Conservation (phyloP, 2,797 vertebrate species). For the Neosilurus hyrtlii region DNA sequence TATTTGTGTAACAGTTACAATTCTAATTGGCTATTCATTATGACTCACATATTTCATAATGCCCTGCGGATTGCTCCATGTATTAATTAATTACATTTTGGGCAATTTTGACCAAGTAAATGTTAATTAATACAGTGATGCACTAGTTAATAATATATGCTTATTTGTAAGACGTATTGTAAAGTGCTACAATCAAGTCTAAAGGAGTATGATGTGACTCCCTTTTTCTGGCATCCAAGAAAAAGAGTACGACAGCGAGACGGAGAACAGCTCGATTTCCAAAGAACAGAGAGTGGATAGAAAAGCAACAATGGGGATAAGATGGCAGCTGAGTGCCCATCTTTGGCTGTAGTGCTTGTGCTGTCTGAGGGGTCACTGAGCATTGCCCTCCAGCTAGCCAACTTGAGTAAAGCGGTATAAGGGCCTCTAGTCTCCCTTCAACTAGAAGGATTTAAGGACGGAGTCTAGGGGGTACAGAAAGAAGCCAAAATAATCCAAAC, state of each 20-base stretch:
- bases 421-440: slow-evolving; percentile 38
- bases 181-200: background rate
- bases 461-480: slow-evolving; percentile 33
- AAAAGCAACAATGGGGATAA: slow-evolving; percentile 51
- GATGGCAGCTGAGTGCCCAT: slow-evolving; percentile 57
- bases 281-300: slow-evolving; percentile 53
- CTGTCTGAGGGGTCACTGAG: slow-evolving; percentile 58
- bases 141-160: background rate
- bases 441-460: slow-evolving; percentile 47
- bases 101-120: background rate
- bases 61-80: background rate
- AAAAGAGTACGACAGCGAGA: slow-evolving; percentile 41
- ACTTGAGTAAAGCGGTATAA: slow-evolving; percentile 56
- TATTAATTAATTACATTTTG: slow-evolving; percentile 13
- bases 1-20: background rate
- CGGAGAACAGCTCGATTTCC: slow-evolving; percentile 43
- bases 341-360: slow-evolving; percentile 61
- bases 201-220: slow-evolving; percentile 35
- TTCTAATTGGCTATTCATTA: background rate
- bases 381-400: slow-evolving; percentile 63
- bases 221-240: slow-evolving; percentile 22
- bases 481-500: slow-evolving; percentile 18
- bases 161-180: background rate
- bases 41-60: background rate
- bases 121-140: background rate